Evolutionary conservation across 1,140 invertebrate species (phyloP), one percentile per base, ranked within the genome.

Genomic region (Ditylenchus dipsaci): DNA sequence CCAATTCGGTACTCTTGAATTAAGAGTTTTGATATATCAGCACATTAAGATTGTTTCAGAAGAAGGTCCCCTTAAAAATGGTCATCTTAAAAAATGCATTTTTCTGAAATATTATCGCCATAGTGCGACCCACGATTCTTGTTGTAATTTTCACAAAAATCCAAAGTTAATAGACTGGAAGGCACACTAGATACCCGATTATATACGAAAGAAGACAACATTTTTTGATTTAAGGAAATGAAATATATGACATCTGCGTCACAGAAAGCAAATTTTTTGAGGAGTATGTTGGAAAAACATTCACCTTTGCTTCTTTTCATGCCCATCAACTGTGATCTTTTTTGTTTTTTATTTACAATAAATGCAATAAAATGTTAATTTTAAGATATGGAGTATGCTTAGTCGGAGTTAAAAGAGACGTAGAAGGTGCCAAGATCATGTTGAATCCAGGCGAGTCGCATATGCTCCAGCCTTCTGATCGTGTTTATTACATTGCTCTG

Each of bases 221-320:
- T n/a, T n/a, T n/a, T n/a, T n/a, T n/a, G n/a, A 38, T 38, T 38
- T 11, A 38, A 38, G 33, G 33, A 38, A 97, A 97, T 85, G 95
- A 97, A 86, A 97, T 97, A 79, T 97, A 97, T 86, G 93, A 97
- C 84, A 96, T 97, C 76, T 88, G 90, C 63, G 88, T 97, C 29
- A 90, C 90, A 15, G 93, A 97, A 83, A 94, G 91, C 77, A 88
- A 92, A 63, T 97, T 97, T 86, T 97, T 97, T 78, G 92, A 93
- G 1, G 94, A 97, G 85, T 97, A 95, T 83, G 91, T 95, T 83
- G 94, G 93, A 21, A 97, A 97, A 86, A 95, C 92, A 84, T 97
- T 97, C 85, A 95, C 93, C 15, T 97, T 95, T 84, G 94, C 95
- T 63, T 95, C 92, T 78, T 97, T 97, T 84, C 93, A 97, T 86